These are phyloP conservation scores for Vulpes lagopus DNA, from an alignment of 2,113 vertebrate genomes.

Conservation along the genomic window DNA sequence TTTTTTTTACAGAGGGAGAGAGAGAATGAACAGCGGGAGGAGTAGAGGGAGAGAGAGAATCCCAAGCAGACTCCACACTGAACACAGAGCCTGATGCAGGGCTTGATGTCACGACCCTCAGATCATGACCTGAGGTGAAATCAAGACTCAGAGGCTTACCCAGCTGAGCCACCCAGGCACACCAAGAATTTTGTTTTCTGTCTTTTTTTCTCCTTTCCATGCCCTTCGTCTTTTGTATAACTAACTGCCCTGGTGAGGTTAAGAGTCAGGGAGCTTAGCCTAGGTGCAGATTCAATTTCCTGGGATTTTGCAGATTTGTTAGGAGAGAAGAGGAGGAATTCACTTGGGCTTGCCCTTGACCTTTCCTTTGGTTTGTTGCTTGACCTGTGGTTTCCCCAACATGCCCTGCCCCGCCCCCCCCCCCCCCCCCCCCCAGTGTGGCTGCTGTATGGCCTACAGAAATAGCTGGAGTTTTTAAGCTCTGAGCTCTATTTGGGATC, in stretches of 20 bases:
- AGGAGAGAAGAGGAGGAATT: neutral
- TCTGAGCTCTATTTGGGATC: neutral
- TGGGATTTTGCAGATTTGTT: neutral
- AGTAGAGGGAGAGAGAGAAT: neutral
- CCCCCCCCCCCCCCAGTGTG: neutral
- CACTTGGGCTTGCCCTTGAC: neutral
- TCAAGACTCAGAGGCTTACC: neutral
- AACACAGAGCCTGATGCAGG: neutral
- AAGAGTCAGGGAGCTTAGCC: neutral
- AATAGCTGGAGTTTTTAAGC: neutral
- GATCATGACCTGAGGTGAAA: neutral
- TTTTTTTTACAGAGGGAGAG: neutral
- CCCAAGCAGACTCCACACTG: too few relatives aligned
- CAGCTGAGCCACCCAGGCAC: neutral
- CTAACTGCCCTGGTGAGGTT: neutral
- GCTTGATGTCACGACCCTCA: neutral
- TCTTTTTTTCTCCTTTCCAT: neutral
- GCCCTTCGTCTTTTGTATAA: neutral
- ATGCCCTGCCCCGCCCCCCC: neutral
- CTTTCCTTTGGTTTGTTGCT: neutral
- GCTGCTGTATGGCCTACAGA: neutral
- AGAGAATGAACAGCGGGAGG: neutral
- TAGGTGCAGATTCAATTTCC: neutral
- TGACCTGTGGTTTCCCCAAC: neutral
- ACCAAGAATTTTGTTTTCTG: slow-evolving; percentile 19